Evolutionary conservation across 2,888 invertebrate genomes (phyloP).

Genomic region (Chouioia cunea): DNA sequence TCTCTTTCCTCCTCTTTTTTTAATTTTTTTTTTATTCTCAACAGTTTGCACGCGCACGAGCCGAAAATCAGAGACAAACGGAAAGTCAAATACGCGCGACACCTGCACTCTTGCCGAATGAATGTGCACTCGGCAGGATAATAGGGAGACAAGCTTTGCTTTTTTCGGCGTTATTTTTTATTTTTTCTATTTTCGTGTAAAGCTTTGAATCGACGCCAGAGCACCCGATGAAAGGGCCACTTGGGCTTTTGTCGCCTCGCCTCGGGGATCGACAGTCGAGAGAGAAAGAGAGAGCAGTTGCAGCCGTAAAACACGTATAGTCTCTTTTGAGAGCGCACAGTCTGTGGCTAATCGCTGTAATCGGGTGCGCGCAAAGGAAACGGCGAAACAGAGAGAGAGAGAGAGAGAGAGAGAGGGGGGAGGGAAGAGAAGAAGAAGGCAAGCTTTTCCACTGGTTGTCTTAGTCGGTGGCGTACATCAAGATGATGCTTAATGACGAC

Average conservation of each 20-base stretch:
- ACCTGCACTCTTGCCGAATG: not conserved
- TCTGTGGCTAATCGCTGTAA: constrained; percentile 26
- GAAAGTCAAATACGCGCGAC: constrained; percentile 7
- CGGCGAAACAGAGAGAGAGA: too few species aligned
- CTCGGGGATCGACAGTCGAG: not conserved
- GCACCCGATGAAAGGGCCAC: constrained; percentile 63
- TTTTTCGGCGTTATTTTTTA: constrained; percentile 53
- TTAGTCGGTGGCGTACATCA: too few species aligned
- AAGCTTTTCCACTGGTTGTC: not conserved
- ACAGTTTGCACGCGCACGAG: too few species aligned
- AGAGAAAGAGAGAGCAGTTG: too few species aligned
- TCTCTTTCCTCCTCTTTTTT: constrained; percentile 34
- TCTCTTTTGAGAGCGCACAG: not conserved
- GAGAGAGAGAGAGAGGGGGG: not conserved
- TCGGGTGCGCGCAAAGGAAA: constrained; percentile 2
- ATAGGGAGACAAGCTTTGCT: not conserved
- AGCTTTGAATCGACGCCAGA: constrained; percentile 45
- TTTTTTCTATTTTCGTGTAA: constrained; percentile 56
- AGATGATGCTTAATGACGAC: not conserved
- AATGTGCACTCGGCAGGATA: constrained; percentile 18
- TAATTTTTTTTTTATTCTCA: constrained; percentile 24
- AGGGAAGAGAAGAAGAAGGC: not conserved
- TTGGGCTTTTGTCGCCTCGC: constrained; percentile 58
- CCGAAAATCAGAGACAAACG: constrained; percentile 7
- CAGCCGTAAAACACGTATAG: not conserved